A percentile compares a stretch with the other conserved stretches of the same genome.
These are phyloP conservation scores for Phyllostomus hastatus DNA, from an alignment of 2,113 vertebrate species.

Conservation along the genomic window DNA sequence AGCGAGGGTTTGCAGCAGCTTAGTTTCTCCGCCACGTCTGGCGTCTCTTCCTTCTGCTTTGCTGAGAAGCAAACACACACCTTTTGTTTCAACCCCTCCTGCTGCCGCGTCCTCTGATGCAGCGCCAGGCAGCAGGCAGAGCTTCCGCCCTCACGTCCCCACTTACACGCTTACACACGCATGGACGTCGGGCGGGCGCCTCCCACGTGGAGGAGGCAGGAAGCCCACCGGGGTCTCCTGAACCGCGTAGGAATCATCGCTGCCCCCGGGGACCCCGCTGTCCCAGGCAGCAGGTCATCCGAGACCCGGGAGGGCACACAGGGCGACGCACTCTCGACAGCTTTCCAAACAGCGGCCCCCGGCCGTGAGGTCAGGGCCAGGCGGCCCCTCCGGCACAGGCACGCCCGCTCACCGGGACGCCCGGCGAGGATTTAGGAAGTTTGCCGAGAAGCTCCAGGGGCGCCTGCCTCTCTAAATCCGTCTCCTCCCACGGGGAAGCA, in stretches of 20 bases:
- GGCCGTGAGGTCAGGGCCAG: constrained; percentile 72
- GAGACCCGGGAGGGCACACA: constrained; percentile 45
- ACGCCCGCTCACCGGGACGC: constrained; percentile 78
- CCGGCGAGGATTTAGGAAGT: constrained; percentile 79
- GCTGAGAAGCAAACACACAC: not conserved
- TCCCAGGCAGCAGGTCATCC: constrained; percentile 64
- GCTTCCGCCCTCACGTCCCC: not conserved
- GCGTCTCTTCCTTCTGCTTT: not conserved
- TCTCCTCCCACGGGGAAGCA: constrained; percentile 83
- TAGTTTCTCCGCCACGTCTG: not conserved
- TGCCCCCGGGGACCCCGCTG: constrained; percentile 39
- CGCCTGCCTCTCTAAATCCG: constrained; percentile 86
- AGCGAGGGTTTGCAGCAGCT: not conserved
- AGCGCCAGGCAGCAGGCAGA: not conserved
- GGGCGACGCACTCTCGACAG: constrained; percentile 52
- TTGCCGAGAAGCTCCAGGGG: constrained; percentile 77
- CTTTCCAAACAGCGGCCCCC: constrained; percentile 67
- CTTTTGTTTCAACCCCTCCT: constrained; percentile 32
- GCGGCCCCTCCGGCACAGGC: constrained; percentile 66
- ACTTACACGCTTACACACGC: not conserved
- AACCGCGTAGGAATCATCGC: constrained; percentile 29
- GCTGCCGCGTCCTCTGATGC: constrained; percentile 39
- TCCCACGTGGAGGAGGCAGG: not conserved
- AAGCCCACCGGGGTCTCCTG: constrained; percentile 57
- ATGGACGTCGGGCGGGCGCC: constrained; percentile 47